A percentile compares a stretch with the other conserved stretches of the same genome.
phyloP scores from a whole-genome alignment of 2,888 invertebrate genomes.

The Spilosoma lubricipeda region DNA sequence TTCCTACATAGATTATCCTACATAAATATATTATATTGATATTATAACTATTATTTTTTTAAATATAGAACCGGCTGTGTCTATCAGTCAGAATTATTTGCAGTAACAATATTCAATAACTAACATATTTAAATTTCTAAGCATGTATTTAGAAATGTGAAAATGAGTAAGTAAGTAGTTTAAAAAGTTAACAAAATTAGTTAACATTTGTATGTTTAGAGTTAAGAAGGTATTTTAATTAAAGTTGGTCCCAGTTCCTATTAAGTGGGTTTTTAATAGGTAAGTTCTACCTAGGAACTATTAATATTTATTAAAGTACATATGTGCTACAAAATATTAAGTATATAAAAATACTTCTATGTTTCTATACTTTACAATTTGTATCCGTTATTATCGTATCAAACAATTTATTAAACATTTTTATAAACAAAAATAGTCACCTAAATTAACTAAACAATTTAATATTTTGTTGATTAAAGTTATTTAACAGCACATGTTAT shows the following conservation, averaged over 20 bases:
- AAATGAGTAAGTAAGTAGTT: background rate
- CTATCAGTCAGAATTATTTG: background rate
- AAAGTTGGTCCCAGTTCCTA: background rate
- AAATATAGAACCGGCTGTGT: background rate
- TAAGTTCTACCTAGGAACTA: background rate
- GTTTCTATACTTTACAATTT: background rate
- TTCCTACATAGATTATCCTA: background rate
- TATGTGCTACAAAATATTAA: background rate
- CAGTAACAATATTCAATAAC: background rate
- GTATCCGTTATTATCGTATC: no score
- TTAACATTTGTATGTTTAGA: background rate
- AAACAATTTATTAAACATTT: background rate
- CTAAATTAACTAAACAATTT: background rate
- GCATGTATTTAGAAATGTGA: background rate
- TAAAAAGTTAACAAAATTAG: background rate
- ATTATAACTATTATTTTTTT: no score
- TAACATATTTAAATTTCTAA: background rate
- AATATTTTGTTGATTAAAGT: background rate
- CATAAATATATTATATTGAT: no score
- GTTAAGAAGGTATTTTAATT: background rate
- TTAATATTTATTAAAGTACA: background rate
- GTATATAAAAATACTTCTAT: background rate
- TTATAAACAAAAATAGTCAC: background rate
- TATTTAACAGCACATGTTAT: slow-evolving; percentile 19
- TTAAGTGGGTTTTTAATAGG: background rate